Evolutionary conservation across 2,113 vertebrate species (phyloP), one percentile per base, ranked within the genome.

Genomic region (Pygoscelis antarcticus): DNA sequence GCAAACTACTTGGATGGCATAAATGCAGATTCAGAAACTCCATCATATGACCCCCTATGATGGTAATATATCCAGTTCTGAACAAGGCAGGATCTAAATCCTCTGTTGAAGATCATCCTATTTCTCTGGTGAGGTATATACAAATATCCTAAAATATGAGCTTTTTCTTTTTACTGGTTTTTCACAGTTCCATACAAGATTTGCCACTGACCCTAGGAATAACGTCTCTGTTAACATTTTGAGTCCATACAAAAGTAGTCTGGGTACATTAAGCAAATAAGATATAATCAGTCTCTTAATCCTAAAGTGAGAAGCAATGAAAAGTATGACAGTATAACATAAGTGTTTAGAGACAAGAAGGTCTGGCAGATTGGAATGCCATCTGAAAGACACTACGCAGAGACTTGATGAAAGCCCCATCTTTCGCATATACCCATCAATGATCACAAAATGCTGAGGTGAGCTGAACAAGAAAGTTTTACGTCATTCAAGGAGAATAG

Each of bases 401-500:
- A 87, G n/a, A 69, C 27, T 64, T 79, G 78, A 52, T 89, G 49
- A 89, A 91, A 93, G 38, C 36, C 20, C 14, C 42, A 40, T 66
- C 87, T 85, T 92, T 90, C 30, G 4, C 83, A 66, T 75, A 62
- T n/a, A 27, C 38, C 46, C 65, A 80, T 32, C 40, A 66, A 66
- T 75, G 81, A 90, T 77, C 57, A 49, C 47, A 93, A 92, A 95
- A 79, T 89, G 72, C 86, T 97, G 93, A 97, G 87, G 57, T 97
- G 83, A 91, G 66, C 96, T 96, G 91, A 89, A 94, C 83, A 96
- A 96, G 96, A 97, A 97, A 95, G 55, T 96, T 89, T 92, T 83
- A 93, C 95, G 86, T 98, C 97, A 98, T 90, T 98, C 97, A 97
- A 98, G 97, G 96, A 96, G 92, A 98, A 97, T 83, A 98, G 96